phyloP scores from a whole-genome alignment of 30 jellyfish, hydroid and myxozoan genomes.

The Hydra vulgaris region DNA sequence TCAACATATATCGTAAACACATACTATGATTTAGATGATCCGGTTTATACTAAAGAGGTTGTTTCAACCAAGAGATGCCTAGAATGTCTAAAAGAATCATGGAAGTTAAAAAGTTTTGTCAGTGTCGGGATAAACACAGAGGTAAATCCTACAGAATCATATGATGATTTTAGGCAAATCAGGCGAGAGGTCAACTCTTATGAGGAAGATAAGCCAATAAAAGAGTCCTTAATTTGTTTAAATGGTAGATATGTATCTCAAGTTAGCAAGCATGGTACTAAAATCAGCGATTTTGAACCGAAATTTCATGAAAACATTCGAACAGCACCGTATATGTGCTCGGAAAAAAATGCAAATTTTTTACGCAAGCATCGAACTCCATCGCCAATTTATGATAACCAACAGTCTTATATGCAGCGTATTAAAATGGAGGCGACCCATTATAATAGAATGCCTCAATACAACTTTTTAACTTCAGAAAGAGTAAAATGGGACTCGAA shows the following conservation, averaged over 20 bases:
- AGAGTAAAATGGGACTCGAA: neutral
- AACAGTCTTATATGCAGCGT: neutral
- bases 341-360: neutral
- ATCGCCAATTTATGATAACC: neutral
- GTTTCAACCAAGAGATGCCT: constrained; percentile 35
- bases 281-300: neutral
- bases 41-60: neutral
- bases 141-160: constrained; percentile 25
- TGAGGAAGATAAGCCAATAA: neutral
- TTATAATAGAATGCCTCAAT: neutral
- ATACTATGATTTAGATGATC: neutral
- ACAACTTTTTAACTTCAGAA: neutral
- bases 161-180: neutral
- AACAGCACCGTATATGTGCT: neutral
- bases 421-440: neutral
- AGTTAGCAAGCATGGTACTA: neutral
- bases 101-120: constrained; percentile 83
- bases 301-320: neutral
- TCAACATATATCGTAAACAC: neutral
- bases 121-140: constrained; percentile 95
- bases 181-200: neutral
- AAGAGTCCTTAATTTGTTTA: neutral
- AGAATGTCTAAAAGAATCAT: constrained; percentile 93
- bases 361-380: neutral
- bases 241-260: neutral